Evolutionary conservation across 2,113 vertebrate genomes (phyloP), one percentile per base, ranked within the genome.

Genomic region (Carassius carassius): DNA sequence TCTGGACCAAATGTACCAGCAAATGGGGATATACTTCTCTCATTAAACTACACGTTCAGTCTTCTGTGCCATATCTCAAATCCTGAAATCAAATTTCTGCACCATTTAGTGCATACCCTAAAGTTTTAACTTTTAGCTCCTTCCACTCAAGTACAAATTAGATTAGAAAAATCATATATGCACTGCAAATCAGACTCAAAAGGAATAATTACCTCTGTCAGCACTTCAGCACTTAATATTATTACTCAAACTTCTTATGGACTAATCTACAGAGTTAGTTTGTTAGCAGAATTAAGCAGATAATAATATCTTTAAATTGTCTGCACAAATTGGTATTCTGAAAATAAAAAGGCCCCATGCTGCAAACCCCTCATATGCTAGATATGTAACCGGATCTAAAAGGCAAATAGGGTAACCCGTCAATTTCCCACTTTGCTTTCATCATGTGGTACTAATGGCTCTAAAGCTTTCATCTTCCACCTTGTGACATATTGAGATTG

Each of bases 381-480:
- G 58, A 44, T 79, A 23, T 80, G 41, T 47, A 14, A 23, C 0
- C 19, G n/a, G 70, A 56, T 35, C 25, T 51, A 70, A 65, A 14
- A 81, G 25, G 6, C 63, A 70, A 62, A 17, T 14, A 32, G 17
- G 11, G 63, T 49, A 81, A 81, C 23, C 60, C 60, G 23, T 29
- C 41, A 56, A 49, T 49, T 56, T 19, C 32, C 21, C 16, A 67
- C 47, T 82, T 73, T 58, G 81, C 81, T 82, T 82, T 82, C 81
- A 73, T 82, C 81, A 29, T 3, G 32, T 25, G 67, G 13, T 37
- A 72, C 65, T 70, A 82, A 82, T 72, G 32, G 67, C 51, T 19
- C 63, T 69, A 81, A 23, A 41, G 65, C 81, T 82, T 82, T 82
- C 67, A 82, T 82, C 67, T 72, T 56, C 67, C 19, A 82, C 81